Evolutionary conservation across 2,797 vertebrate genomes (phyloP).

Genomic region (Crotalus adamanteus): DNA sequence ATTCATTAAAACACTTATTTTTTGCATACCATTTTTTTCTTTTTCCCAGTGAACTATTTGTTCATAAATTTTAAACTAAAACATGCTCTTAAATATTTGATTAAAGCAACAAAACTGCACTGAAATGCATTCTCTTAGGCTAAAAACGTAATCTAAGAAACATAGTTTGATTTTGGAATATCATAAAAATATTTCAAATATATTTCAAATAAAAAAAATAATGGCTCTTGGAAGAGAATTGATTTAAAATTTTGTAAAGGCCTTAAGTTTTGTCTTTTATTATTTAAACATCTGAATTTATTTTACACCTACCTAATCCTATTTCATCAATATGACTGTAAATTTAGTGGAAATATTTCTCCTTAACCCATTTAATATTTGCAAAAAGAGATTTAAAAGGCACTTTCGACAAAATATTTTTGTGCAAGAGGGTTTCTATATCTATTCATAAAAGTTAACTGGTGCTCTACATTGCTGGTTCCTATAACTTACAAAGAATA

Average conservation of each 20-base stretch:
- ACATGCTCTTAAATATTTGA: neutral
- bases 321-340: constrained; percentile 35
- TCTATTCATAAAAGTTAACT: constrained; percentile 4
- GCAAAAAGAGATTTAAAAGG: constrained; percentile 47
- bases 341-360: constrained; percentile 28
- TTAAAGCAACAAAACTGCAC: neutral
- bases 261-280: neutral
- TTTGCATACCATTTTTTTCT: neutral
- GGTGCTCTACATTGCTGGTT: constrained; percentile 20
- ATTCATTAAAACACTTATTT: constrained; percentile 1
- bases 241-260: constrained; percentile 27
- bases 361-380: neutral
- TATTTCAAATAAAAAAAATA: neutral
- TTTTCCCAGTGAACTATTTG: neutral
- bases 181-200: constrained; percentile 5
- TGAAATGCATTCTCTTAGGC: neutral
- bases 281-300: constrained; percentile 1
- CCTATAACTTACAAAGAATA: constrained; percentile 16
- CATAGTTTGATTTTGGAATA: neutral
- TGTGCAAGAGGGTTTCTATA: constrained; percentile 35
- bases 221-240: constrained; percentile 16
- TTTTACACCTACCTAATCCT: neutral
- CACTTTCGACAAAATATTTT: constrained; percentile 56
- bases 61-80: neutral
- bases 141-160: neutral